Evolutionary conservation across 2,888 invertebrate genomes (phyloP).

Genomic region (Muschampia plurimacula): DNA sequence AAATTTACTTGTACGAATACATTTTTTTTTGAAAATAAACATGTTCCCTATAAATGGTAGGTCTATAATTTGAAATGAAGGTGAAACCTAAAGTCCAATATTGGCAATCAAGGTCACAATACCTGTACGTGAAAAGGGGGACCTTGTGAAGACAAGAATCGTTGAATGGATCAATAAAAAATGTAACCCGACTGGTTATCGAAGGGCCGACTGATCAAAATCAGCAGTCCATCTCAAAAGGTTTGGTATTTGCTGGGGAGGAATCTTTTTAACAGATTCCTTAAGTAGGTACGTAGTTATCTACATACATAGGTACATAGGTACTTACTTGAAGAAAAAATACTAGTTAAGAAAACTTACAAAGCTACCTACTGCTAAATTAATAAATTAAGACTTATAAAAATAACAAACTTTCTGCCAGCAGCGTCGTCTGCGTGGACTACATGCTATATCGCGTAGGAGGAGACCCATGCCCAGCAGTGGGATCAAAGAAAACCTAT

Average conservation of each 20-base stretch:
- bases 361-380: too few species aligned
- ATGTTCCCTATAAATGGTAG: not conserved
- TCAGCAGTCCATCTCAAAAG: not conserved
- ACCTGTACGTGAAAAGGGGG: conserved; percentile 10
- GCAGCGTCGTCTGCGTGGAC: too few species aligned
- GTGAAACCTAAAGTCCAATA: not conserved
- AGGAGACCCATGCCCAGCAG: too few species aligned
- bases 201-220: conserved; percentile 20
- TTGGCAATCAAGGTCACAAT: conserved; percentile 19
- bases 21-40: not conserved
- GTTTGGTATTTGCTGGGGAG: not conserved
- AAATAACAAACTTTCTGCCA: too few species aligned
- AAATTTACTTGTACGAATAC: too few species aligned
- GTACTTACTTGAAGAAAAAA: too few species aligned
- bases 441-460: too few species aligned
- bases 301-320: too few species aligned
- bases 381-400: too few species aligned
- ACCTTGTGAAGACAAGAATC: conserved; percentile 31
- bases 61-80: not conserved
- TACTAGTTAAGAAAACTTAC: too few species aligned
- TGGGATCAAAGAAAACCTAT: too few species aligned
- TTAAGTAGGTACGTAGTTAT: too few species aligned
- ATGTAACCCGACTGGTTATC: conserved; percentile 31
- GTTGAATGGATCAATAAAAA: conserved; percentile 32
- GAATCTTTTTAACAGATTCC: not conserved